These are phyloP conservation scores for Rhagoletis zephyria DNA, from an alignment of 1,140 invertebrate genomes.

Conservation along the genomic window DNA sequence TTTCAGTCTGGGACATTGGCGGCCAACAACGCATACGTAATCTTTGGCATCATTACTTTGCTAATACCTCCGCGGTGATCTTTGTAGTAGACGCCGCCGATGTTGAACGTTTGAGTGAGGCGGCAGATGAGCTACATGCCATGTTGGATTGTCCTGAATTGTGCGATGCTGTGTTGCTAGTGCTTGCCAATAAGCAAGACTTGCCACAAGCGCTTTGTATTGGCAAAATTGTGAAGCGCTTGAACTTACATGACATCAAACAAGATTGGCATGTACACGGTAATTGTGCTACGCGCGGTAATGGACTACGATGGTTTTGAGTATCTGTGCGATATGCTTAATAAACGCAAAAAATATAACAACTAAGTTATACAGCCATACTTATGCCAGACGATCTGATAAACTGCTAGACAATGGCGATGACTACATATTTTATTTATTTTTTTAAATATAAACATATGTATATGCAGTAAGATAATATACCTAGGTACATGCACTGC, in stretches of 20 bases:
- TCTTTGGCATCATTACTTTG: conserved; percentile 58
- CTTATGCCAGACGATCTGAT: no score
- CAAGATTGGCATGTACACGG: conserved; percentile 60
- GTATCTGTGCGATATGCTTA: conserved; percentile 69
- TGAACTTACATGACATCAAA: conserved; percentile 55
- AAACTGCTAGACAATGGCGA: no score
- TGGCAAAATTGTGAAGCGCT: conserved; percentile 82
- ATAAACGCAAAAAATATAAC: conserved; percentile 53
- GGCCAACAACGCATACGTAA: conserved; percentile 28
- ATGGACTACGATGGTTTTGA: conserved; percentile 79
- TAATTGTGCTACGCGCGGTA: conserved; percentile 55
- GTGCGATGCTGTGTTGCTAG: conserved; percentile 49
- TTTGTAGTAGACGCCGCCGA: conserved; percentile 95
- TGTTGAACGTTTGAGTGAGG: conserved; percentile 87
- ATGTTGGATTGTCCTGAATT: conserved; percentile 13
- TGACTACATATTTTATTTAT: no score
- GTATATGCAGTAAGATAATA: no score
- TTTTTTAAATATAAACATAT: no score
- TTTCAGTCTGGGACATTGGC: conserved; percentile 88
- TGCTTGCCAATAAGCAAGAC: conserved; percentile 83
- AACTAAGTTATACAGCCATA: not conserved
- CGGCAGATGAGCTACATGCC: conserved; percentile 82
- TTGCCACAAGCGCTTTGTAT: conserved; percentile 92
- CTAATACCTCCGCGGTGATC: conserved; percentile 55
- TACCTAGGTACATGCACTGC: no score